A percentile compares a stretch with the other conserved stretches of the same genome.
phyloP scores from a whole-genome alignment of 2,888 invertebrate species.

The Ariolimax columbianus region DNA sequence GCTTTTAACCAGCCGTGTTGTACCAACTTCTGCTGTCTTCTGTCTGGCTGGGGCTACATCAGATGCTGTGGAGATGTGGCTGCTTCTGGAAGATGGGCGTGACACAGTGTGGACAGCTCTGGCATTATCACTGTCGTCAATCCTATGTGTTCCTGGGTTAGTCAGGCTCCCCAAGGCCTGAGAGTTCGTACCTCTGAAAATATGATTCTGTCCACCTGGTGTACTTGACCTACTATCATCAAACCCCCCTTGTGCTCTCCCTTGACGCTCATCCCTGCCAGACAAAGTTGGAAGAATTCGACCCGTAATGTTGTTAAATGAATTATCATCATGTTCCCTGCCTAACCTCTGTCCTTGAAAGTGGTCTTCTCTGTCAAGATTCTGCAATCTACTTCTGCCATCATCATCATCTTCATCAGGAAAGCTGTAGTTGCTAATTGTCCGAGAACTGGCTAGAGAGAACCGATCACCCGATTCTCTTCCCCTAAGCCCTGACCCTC shows the following conservation, averaged over 20 bases:
- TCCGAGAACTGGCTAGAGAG: constrained; percentile 58
- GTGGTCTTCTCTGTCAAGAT: constrained; percentile 25
- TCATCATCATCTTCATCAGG: constrained; percentile 59
- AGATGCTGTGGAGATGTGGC: constrained; percentile 49
- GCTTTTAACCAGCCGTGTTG: constrained; percentile 60
- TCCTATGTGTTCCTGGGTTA: not conserved
- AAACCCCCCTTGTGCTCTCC: not conserved
- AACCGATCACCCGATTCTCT: not conserved
- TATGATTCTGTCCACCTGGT: constrained; percentile 34
- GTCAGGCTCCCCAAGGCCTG: not conserved
- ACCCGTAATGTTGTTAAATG: constrained; percentile 65
- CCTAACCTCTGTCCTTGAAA: constrained; percentile 20
- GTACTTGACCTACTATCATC: constrained; percentile 42
- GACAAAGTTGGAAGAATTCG: constrained; percentile 56
- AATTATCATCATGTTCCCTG: constrained; percentile 56
- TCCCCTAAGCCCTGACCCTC: not conserved
- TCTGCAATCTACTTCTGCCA: constrained; percentile 54
- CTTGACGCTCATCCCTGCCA: not conserved
- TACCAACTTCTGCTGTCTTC: constrained; percentile 48
- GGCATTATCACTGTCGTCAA: not conserved
- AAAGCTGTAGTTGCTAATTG: constrained; percentile 69
- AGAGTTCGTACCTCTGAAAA: constrained; percentile 43
- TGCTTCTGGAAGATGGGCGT: constrained; percentile 53
- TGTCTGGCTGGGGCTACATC: constrained; percentile 33
- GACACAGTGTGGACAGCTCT: constrained; percentile 42